phyloP scores from a whole-genome alignment of 2,797 vertebrate species.

The Psittacula echo region DNA sequence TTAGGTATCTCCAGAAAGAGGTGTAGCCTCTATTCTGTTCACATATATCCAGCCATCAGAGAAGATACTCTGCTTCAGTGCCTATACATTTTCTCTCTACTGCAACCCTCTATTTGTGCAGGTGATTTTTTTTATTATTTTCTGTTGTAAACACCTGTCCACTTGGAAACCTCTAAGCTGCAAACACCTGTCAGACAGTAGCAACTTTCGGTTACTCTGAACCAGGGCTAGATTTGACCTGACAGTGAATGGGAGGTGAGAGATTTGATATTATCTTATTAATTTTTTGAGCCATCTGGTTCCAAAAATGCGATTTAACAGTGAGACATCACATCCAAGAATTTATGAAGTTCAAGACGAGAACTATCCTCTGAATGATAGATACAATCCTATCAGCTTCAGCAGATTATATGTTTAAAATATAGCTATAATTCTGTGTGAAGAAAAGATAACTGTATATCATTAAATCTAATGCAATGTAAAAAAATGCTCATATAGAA shows the following conservation, averaged over 20 bases:
- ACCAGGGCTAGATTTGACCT: neutral
- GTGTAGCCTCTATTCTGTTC: neutral
- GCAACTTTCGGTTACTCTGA: constrained; percentile 10
- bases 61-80: neutral
- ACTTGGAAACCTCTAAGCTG: constrained; percentile 11
- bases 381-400: neutral
- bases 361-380: neutral
- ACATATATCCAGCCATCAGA: neutral
- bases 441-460: neutral
- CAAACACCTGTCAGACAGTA: neutral
- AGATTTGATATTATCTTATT: neutral
- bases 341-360: constrained; percentile 4
- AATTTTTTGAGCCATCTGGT: constrained; percentile 10
- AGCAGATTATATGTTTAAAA: neutral
- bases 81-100: neutral
- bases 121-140: neutral
- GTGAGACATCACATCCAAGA: neutral
- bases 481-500: neutral
- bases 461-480: neutral
- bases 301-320: constrained; percentile 10
- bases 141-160: neutral
- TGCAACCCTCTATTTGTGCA: neutral
- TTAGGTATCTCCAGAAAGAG: neutral
- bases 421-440: neutral
- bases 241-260: neutral